Evolutionary conservation across 2,888 invertebrate species (phyloP).

Genomic region (Polylopha cassiicola): DNA sequence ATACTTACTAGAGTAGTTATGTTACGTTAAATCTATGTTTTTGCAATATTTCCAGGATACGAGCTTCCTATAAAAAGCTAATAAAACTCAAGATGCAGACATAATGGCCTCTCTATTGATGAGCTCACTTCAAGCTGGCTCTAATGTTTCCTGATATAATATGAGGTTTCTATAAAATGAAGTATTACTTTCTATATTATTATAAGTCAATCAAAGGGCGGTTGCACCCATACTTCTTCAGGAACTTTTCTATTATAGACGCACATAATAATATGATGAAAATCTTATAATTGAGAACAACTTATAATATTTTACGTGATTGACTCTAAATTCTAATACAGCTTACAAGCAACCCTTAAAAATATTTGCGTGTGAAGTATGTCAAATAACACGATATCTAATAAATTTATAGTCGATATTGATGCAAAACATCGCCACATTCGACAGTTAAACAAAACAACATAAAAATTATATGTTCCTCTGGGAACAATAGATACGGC

Average conservation of each 20-base stretch:
- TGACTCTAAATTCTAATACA: too few relatives aligned
- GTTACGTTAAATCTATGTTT: conserved; percentile 24
- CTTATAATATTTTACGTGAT: too few relatives aligned
- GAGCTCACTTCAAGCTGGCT: conserved; percentile 25
- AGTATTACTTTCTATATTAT: conserved; percentile 7
- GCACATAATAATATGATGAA: too few relatives aligned
- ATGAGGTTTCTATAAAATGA: conserved; percentile 9
- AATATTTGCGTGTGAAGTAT: background rate
- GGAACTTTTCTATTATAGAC: too few relatives aligned
- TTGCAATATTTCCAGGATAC: conserved; percentile 26
- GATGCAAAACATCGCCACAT: conserved; percentile 19
- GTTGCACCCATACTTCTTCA: too few relatives aligned
- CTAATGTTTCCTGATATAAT: conserved; percentile 16
- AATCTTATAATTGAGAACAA: too few relatives aligned
- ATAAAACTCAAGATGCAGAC: conserved; percentile 13
- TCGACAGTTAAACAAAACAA: conserved; percentile 31
- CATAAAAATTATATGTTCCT: conserved; percentile 29
- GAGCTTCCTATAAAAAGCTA: conserved; percentile 23
- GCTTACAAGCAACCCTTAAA: too few relatives aligned
- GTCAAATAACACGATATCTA: too few relatives aligned
- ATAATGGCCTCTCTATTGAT: conserved; percentile 30
- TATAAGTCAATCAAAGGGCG: background rate
- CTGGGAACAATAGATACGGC: conserved; percentile 39
- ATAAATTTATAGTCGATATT: background rate
- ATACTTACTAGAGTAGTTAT: too few relatives aligned